These are phyloP conservation scores for Vultur gryphus DNA, from an alignment of 2,797 vertebrate species.

Conservation along the genomic window DNA sequence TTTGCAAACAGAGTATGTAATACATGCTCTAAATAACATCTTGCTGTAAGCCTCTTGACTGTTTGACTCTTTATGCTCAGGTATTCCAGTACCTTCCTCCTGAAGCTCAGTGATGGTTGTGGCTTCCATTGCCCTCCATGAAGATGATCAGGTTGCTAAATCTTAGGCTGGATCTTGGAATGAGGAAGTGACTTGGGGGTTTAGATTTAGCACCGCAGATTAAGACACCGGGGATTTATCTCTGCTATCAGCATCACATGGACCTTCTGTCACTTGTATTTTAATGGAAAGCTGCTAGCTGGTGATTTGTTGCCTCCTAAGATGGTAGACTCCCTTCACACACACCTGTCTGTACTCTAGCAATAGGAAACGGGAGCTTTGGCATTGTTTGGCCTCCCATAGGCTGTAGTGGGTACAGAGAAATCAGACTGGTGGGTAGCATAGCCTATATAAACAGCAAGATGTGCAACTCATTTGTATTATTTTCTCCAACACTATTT, in stretches of 20 bases:
- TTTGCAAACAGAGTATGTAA: neutral
- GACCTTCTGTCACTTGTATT: neutral
- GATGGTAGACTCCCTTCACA: neutral
- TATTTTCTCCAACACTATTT: neutral
- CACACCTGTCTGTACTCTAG: fast-evolving
- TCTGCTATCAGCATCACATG: neutral
- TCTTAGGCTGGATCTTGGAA: neutral
- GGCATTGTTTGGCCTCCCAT: neutral
- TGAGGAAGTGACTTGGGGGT: neutral
- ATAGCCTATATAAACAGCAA: neutral
- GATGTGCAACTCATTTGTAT: neutral
- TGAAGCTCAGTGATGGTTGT: neutral
- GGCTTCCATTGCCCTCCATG: neutral
- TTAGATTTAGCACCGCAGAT: neutral
- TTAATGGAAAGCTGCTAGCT: neutral
- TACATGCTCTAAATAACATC: neutral
- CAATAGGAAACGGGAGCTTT: neutral
- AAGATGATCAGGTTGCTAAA: neutral
- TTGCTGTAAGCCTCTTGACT: neutral
- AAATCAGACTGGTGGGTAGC: neutral
- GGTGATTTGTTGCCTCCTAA: neutral
- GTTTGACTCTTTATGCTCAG: neutral
- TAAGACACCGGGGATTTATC: neutral
- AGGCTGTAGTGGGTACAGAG: neutral
- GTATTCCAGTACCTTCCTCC: neutral